A percentile compares a stretch with the other conserved stretches of the same genome.
Evolutionary conservation across 1,140 invertebrate species (phyloP).

Genomic region (Heliothis virescens): DNA sequence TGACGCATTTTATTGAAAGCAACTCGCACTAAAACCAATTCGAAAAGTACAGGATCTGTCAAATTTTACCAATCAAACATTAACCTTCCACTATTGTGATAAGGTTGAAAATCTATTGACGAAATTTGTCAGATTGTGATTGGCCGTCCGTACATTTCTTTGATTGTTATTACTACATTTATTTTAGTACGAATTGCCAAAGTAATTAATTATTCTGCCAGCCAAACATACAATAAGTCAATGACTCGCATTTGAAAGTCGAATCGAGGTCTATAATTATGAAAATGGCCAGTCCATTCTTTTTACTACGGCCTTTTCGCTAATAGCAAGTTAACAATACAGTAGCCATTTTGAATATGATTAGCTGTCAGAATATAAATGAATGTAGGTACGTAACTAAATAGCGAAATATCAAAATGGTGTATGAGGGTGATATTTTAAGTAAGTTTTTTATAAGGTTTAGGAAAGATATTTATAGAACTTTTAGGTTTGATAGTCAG

Average conservation of each 20-base stretch:
- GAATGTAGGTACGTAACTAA: no score
- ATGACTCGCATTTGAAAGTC: not conserved
- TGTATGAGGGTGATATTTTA: not conserved
- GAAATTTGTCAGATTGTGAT: no score
- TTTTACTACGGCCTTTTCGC: not conserved
- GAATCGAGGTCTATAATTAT: not conserved
- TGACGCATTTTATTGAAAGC: slow-evolving; percentile 7
- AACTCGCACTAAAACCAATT: no score
- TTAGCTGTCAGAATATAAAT: slow-evolving; percentile 34
- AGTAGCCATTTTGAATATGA: slow-evolving; percentile 1
- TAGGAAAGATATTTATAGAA: not conserved
- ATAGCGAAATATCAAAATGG: slow-evolving; percentile 1
- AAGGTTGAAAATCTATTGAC: no score
- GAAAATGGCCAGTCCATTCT: slow-evolving; percentile 16
- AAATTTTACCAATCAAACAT: no score
- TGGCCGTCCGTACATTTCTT: no score
- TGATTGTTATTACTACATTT: no score
- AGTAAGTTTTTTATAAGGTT: not conserved
- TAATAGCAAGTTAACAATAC: slow-evolving; percentile 3
- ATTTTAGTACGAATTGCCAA: not conserved
- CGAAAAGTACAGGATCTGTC: no score
- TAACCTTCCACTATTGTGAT: no score
- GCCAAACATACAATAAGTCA: not conserved
- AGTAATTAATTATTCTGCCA: not conserved
- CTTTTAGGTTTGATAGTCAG: no score